Evolutionary conservation across 2,888 invertebrate genomes (phyloP), one percentile per base, ranked within the genome.

Genomic region (Seladonia tumulorum): DNA sequence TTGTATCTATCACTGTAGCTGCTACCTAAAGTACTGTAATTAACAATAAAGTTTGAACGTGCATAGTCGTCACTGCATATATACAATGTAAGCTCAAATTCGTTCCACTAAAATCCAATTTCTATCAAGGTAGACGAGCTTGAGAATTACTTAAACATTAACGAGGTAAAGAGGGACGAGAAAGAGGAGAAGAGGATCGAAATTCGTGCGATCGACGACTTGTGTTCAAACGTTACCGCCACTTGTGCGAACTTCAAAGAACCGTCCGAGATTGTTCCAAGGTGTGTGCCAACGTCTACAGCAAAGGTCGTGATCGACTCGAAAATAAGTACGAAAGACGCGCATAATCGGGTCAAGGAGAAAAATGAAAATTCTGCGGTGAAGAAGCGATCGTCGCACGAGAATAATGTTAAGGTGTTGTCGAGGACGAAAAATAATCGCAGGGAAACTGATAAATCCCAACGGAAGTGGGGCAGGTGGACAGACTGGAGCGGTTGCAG

Each of bases 401-500:
- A 79, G 66, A 76, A 45, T 5, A 16, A 47, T 10, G 68, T n/a
- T 12, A 57, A 29, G n/a, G 25, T 49, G 10, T 14, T 42, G 12
- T n/a, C 79, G 4, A 68, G 29, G 12, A 39, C 73, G 45, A 82
- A 14, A 18, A 47, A 18, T 7, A 25, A 57, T 42, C 82, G 80
- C 47, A 68, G 42, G 74, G 82, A 83, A 10, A 66, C 18, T 35
- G 78, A 63, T 10, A 87, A 86, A 66, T 73, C 81, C 22, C 83
- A 82, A 22, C 88, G 86, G 35, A 94, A 93, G 81, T 96, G 96
- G 96, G 95, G 94, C 49, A 93, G 94, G 63, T 97, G 97, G 97
- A 96, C 96, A 7, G 92, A 95, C 25, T 97, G 96, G 96, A 96
- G 96, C n/a, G 94, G 96, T n/a, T 97, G 97, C 92, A 96, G 96